These are phyloP conservation scores for Sceloporus tristichus DNA, from an alignment of 2,113 vertebrate species.

Conservation along the genomic window DNA sequence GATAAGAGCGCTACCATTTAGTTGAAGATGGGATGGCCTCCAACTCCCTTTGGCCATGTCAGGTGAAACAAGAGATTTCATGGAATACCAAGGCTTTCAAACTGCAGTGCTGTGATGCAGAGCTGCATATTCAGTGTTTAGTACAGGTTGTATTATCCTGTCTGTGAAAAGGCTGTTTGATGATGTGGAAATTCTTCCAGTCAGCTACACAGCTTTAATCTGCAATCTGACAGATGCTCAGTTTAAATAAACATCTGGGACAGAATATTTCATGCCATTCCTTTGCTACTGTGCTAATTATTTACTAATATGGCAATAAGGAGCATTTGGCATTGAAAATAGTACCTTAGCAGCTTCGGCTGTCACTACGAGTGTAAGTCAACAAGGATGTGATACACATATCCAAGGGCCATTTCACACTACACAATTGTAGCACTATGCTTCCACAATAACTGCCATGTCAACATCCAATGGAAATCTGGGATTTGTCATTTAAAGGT, in stretches of 20 bases:
- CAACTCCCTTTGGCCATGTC: background rate
- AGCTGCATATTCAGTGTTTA: background rate
- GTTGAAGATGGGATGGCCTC: background rate
- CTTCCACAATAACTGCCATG: no score
- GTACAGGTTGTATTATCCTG: background rate
- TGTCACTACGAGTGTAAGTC: background rate
- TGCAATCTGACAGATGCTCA: slow-evolving; percentile 26
- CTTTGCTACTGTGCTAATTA: background rate
- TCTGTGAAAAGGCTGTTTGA: slow-evolving; percentile 19
- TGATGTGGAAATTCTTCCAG: slow-evolving; percentile 20
- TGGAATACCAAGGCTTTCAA: background rate
- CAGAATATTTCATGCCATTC: background rate
- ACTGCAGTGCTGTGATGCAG: background rate
- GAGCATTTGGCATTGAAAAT: background rate
- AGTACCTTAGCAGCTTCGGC: background rate
- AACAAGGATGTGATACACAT: background rate
- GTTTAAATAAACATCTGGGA: slow-evolving; percentile 27
- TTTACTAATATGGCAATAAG: slow-evolving; percentile 9
- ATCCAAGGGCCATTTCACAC: background rate
- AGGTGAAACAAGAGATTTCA: background rate
- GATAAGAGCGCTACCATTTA: background rate
- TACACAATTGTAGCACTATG: no score
- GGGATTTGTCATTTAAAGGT: no score
- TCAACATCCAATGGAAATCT: no score
- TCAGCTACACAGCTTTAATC: slow-evolving; percentile 13